Percentiles rank a stretch among this genome's conserved stretches.
These are phyloP conservation scores for Malurus cyaneus DNA, from an alignment of 2,113 vertebrate genomes.

Conservation along the genomic window DNA sequence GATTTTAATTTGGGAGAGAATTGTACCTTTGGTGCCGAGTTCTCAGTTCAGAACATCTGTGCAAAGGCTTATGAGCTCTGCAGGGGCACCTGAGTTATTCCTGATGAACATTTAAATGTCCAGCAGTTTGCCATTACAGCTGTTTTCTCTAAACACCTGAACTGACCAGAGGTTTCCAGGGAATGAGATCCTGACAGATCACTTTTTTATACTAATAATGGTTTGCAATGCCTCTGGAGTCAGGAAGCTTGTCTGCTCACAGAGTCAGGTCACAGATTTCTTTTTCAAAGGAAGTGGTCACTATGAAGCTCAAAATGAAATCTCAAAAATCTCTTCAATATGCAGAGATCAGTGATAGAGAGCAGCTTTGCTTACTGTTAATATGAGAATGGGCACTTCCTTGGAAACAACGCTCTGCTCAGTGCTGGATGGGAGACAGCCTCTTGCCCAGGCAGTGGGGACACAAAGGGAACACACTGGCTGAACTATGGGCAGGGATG, in stretches of 20 bases:
- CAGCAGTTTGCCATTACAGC: background rate
- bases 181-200: background rate
- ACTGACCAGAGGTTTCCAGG: background rate
- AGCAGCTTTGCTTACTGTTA: background rate
- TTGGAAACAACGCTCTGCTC: background rate
- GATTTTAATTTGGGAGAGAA: background rate
- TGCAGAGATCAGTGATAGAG: background rate
- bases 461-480: background rate
- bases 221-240: background rate
- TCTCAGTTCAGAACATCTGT: background rate
- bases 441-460: background rate
- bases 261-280: background rate
- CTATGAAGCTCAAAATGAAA: background rate
- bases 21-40: background rate
- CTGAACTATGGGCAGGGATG: fast-evolving
- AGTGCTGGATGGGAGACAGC: background rate
- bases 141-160: background rate
- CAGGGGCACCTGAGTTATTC: background rate
- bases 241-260: background rate
- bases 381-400: background rate
- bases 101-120: background rate
- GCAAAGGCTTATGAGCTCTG: background rate
- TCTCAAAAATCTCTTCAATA: background rate
- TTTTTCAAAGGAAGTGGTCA: background rate
- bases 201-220: background rate